Evolutionary conservation across 2,113 vertebrate genomes (phyloP).

Genomic region (Echinops telfairi): DNA sequence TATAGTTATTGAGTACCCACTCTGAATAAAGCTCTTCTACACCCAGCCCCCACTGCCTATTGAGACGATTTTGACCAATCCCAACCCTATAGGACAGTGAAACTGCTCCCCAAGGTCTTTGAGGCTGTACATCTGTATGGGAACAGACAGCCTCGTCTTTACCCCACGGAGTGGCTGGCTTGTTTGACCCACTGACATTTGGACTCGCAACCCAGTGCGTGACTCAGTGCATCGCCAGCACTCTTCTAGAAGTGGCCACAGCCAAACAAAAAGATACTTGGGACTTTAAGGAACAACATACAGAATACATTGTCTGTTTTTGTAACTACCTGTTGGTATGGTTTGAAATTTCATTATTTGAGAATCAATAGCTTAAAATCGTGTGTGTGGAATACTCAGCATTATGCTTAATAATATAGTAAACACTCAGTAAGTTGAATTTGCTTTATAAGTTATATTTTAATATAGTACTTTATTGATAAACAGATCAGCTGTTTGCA

Average conservation of each 20-base stretch:
- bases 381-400: not conserved
- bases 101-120: no score
- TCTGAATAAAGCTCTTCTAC: not conserved
- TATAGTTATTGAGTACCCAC: slow-evolving; percentile 5
- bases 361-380: slow-evolving; percentile 25
- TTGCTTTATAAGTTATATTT: slow-evolving; percentile 35
- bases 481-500: not conserved
- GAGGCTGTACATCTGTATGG: no score
- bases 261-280: not conserved
- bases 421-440: not conserved
- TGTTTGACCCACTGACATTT: no score
- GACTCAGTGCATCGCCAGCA: no score
- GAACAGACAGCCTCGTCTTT: no score
- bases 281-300: not conserved
- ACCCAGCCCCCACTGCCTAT: no score
- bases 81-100: no score
- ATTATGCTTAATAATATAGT: not conserved
- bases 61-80: no score
- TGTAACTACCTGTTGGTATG: slow-evolving; percentile 9
- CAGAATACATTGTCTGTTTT: not conserved
- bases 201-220: no score
- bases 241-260: not conserved
- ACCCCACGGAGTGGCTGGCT: no score
- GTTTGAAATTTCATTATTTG: slow-evolving; percentile 21
- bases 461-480: slow-evolving; percentile 12